Conservation (phyloP, 2,888 invertebrate species). For the Pedicia rivosa region DNA sequence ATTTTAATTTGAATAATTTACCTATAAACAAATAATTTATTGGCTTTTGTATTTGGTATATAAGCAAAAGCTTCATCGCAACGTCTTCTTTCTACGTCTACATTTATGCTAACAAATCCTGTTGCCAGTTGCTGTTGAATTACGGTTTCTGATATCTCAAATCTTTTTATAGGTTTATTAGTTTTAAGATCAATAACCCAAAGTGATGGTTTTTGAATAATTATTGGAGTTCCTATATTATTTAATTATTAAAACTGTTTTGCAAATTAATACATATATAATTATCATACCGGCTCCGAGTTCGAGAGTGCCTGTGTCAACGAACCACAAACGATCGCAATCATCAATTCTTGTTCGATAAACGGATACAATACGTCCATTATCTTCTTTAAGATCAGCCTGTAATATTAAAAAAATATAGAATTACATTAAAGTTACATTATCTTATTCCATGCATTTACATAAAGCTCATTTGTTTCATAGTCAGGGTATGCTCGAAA, state of each 20-base stretch:
- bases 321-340: slow-evolving; percentile 62
- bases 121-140: slow-evolving; percentile 21
- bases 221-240: no score
- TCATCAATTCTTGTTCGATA: slow-evolving; percentile 53
- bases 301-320: slow-evolving; percentile 59
- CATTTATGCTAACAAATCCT: slow-evolving; percentile 46
- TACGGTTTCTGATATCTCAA: slow-evolving; percentile 28
- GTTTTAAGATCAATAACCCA: slow-evolving; percentile 49
- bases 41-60: slow-evolving; percentile 34
- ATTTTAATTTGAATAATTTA: no score
- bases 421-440: no score
- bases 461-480: slow-evolving; percentile 21
- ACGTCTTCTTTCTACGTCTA: slow-evolving; percentile 39
- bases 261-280: no score
- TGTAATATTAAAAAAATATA: no score
- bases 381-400: slow-evolving; percentile 12
- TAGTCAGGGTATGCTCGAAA: slow-evolving; percentile 25
- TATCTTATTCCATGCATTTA: no score
- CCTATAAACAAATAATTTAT: slow-evolving; percentile 29
- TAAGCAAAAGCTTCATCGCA: slow-evolving; percentile 55
- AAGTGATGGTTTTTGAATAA: slow-evolving; percentile 44
- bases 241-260: no score
- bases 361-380: slow-evolving; percentile 40
- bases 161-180: slow-evolving; percentile 40
- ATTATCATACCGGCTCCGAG: no score